phyloP scores from a whole-genome alignment of 1,140 invertebrate genomes.

The Hyles euphorbiae region DNA sequence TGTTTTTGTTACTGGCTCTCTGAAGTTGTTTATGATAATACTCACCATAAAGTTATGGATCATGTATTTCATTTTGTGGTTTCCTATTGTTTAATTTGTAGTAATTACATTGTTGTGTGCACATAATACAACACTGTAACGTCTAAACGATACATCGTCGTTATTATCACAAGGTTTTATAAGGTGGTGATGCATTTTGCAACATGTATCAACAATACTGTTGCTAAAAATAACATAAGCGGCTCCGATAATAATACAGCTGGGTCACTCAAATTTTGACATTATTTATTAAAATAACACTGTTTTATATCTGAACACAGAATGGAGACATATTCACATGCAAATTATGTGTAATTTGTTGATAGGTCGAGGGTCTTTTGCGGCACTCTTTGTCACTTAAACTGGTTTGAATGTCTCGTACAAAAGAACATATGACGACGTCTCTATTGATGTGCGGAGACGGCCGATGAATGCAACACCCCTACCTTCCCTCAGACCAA shows the following conservation, averaged over 20 bases:
- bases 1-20: too few relatives aligned
- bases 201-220: too few relatives aligned
- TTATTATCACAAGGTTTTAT: too few relatives aligned
- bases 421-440: slow-evolving; percentile 63
- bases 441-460: slow-evolving; percentile 52
- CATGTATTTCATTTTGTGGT: too few relatives aligned
- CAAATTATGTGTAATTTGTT: slow-evolving; percentile 72
- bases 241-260: slow-evolving; percentile 17
- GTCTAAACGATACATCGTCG: too few relatives aligned
- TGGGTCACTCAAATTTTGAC: slow-evolving; percentile 53
- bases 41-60: too few relatives aligned
- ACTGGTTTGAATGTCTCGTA: slow-evolving; percentile 55
- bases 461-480: slow-evolving; percentile 11
- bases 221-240: too few relatives aligned
- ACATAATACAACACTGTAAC: too few relatives aligned
- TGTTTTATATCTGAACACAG: slow-evolving; percentile 49
- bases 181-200: too few relatives aligned
- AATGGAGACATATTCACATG: slow-evolving; percentile 57
- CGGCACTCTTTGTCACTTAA: slow-evolving; percentile 59
- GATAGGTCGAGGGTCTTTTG: slow-evolving; percentile 70
- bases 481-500: slow-evolving; percentile 35
- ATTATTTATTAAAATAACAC: slow-evolving; percentile 59
- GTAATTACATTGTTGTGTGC: too few relatives aligned
- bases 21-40: too few relatives aligned
- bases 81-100: too few relatives aligned